phyloP scores from a whole-genome alignment of 2,888 invertebrate species.

The Blera fallax region DNA sequence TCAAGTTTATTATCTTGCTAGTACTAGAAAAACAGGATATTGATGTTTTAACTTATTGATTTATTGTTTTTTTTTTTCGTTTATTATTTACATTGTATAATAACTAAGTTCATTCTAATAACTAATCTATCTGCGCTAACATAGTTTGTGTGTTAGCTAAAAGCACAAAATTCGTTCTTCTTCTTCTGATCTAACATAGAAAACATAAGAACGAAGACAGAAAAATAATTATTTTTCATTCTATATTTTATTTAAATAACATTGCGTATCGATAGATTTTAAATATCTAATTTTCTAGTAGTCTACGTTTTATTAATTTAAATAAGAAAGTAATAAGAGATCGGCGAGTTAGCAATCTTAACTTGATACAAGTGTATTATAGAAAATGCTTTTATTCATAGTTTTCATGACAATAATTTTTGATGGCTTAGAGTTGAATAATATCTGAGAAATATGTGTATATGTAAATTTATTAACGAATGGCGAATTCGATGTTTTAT shows the following conservation, averaged over 20 bases:
- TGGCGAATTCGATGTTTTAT: background rate
- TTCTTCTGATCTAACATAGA: conserved; percentile 21
- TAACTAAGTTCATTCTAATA: conserved; percentile 38
- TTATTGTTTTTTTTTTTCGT: conserved; percentile 24
- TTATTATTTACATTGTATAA: conserved; percentile 49
- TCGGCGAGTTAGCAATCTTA: conserved; percentile 64
- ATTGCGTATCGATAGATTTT: conserved; percentile 31
- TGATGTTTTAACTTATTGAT: conserved; percentile 25
- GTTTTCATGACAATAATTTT: conserved; percentile 16
- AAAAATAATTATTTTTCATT: conserved; percentile 2
- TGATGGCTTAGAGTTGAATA: background rate
- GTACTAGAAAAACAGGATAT: background rate
- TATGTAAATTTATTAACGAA: too few species aligned
- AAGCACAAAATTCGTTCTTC: conserved; percentile 55
- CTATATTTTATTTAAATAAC: conserved; percentile 5
- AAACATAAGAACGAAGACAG: conserved; percentile 33
- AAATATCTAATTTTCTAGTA: conserved; percentile 59
- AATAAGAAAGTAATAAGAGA: conserved; percentile 54
- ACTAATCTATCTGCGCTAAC: conserved; percentile 34
- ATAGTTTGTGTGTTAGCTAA: conserved; percentile 28
- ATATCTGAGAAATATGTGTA: background rate
- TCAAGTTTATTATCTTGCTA: background rate
- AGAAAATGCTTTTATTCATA: conserved; percentile 45
- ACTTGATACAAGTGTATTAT: conserved; percentile 67
- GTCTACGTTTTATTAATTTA: conserved; percentile 34